These are phyloP conservation scores for Palythoa heliodiscus DNA, from an alignment of 92 coral and sea anemone genomes.

Conservation along the genomic window DNA sequence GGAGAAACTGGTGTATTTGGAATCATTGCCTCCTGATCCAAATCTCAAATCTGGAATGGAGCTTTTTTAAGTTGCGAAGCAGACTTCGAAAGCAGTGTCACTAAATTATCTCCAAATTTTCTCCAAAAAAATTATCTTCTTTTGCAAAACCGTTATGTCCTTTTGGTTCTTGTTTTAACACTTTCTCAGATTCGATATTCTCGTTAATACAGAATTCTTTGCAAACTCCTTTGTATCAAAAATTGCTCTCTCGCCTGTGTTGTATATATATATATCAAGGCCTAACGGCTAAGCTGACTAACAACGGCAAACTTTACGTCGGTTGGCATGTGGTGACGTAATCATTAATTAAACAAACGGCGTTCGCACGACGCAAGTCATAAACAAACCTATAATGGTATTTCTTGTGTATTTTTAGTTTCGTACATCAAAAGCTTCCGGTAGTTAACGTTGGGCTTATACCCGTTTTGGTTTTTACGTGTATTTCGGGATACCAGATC, in stretches of 20 bases:
- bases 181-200: too few relatives aligned
- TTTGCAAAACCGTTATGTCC: neutral
- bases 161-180: neutral
- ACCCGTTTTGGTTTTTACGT: neutral
- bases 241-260: neutral
- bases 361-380: neutral
- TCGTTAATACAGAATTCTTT: neutral
- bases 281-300: neutral
- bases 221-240: neutral
- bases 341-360: slow-evolving; percentile 27
- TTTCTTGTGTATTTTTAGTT: neutral
- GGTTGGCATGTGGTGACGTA: slow-evolving; percentile 27
- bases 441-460: neutral
- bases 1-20: slow-evolving; percentile 28
- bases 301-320: slow-evolving; percentile 14
- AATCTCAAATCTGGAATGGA: neutral
- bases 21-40: neutral
- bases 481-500: neutral
- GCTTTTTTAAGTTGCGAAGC: neutral
- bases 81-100: neutral
- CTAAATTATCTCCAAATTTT: neutral
- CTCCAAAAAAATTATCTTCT: neutral
- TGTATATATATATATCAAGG: slow-evolving; percentile 15
- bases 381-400: neutral
- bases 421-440: neutral